Base-by-base conservation (phyloP, 64 coral and sea anemone genomes). In the Orbicella faveolata region DNA sequence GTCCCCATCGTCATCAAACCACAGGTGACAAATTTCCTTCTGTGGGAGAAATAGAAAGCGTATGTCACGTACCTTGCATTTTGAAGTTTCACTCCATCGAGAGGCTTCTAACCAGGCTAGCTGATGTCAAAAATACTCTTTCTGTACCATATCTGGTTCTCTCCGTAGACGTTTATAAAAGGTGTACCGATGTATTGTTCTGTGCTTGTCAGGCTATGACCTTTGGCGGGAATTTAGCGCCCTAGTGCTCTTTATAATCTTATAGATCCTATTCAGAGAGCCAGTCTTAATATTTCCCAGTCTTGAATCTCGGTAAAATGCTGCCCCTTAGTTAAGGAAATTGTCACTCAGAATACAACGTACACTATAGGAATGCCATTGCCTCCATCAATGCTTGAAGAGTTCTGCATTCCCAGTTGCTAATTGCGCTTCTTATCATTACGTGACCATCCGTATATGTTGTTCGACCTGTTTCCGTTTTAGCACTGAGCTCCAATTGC, bases 391-490 rank as follows among this genome's bases (percentile, higher is more conserved):
- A 70, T 70, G 4, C 25, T 26, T 70, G 11, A 59, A 59, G 55
- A 70, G 67, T 1, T 70, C 67, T 2, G 7, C 67, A 70, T 70
- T 70, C 67, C 9, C 67, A 70, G 10, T 59, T 1, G 67, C 8
- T 70, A 26, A 11, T 70, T 26, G 1, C n/a, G 21, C 10, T 70
- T 70, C 25, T n/a, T 70, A 70, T 70, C 67, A 70, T 70, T 70
- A 70, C 67, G n/a, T 70, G 67, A 70, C 67, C 25, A 10, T 30
- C 10, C 23, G 4, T 10, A 69, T 30, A 52, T 21, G 20, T 51
- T 52, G 37, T 44, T n/a, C 64, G 14, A 18, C 0, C 13, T 41
- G 72, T 85, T 85, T 85, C 82, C 82, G 82, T 73, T 85, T 70
- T 51, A 79, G 65, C 64, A 69, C 26, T 52, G 20, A 51, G 34